Percentiles rank a stretch among this genome's conserved stretches.
These are phyloP conservation scores for Sialis fuliginosa DNA, from an alignment of 2,888 invertebrate species.

Conservation along the genomic window DNA sequence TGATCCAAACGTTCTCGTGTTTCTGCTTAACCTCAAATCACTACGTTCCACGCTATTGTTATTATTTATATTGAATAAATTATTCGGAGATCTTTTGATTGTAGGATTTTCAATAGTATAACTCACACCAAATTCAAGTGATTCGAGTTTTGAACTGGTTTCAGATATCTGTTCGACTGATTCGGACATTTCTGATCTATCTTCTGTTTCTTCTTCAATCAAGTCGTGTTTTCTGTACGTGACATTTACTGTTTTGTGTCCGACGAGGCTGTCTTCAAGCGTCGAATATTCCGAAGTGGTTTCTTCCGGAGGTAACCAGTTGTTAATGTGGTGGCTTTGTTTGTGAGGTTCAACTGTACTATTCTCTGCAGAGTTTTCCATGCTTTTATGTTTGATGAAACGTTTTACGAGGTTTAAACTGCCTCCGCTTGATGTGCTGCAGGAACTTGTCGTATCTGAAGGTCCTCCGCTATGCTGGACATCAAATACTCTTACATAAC, in stretches of 20 bases:
- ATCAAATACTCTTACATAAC: conserved; percentile 23
- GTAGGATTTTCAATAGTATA: background rate
- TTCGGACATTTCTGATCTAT: conserved; percentile 29
- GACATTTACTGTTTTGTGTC: conserved; percentile 25
- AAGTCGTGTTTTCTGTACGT: conserved; percentile 25
- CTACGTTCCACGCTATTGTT: conserved; percentile 29
- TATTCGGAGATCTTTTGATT: conserved; percentile 1
- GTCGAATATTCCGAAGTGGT: conserved; percentile 10
- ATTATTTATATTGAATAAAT: conserved; percentile 25
- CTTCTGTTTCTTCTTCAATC: conserved; percentile 35
- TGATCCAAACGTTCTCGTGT: conserved; percentile 28
- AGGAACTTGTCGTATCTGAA: conserved; percentile 26
- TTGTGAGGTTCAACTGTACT: conserved; percentile 35
- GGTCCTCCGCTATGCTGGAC: conserved; percentile 24
- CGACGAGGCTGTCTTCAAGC: conserved; percentile 27
- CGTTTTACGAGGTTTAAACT: conserved; percentile 70
- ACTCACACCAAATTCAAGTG: conserved; percentile 7
- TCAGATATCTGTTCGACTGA: conserved; percentile 29
- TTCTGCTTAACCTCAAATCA: conserved; percentile 11
- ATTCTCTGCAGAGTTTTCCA: conserved; percentile 46
- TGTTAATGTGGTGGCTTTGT: conserved; percentile 1
- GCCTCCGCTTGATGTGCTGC: conserved; percentile 14
- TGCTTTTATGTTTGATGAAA: conserved; percentile 80
- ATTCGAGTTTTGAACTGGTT: conserved; percentile 24
- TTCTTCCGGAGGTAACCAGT: background rate